Conservation (phyloP, 53 echinoderm and acorn worm genomes). For the Mesocentrotus franciscanus region DNA sequence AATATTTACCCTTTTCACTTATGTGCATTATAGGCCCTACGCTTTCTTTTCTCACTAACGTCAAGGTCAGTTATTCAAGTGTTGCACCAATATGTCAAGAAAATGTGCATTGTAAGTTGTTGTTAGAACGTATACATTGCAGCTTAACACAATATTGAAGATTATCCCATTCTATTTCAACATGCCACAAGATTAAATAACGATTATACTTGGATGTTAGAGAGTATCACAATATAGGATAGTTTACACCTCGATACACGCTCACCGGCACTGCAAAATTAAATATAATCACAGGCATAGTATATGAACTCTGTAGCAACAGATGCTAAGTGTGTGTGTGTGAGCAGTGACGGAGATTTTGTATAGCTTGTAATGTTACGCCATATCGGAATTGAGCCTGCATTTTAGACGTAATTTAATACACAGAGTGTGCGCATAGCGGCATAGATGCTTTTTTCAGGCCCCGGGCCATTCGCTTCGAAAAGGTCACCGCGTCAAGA, state of each 20-base stretch:
- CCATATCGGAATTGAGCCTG: neutral
- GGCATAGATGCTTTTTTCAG: conserved; percentile 51
- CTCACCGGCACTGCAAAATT: neutral
- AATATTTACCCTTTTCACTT: too few species aligned
- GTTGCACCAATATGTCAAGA: neutral
- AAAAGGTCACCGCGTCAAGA: conserved; percentile 57
- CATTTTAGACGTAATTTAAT: conserved; percentile 52
- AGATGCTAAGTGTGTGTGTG: neutral
- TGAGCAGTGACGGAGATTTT: conserved; percentile 26
- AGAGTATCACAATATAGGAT: neutral
- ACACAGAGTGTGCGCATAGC: conserved; percentile 38
- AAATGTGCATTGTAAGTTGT: neutral
- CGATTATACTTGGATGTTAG: neutral
- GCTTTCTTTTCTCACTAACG: too few species aligned
- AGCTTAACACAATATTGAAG: neutral
- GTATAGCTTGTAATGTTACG: neutral
- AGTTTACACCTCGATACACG: neutral
- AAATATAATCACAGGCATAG: neutral
- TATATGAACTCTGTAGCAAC: neutral
- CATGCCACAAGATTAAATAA: neutral
- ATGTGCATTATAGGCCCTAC: too few species aligned
- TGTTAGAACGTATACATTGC: neutral
- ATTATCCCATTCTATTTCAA: neutral
- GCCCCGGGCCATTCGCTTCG: conserved; percentile 45
- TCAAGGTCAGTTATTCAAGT: neutral